Base-by-base conservation (phyloP, 2,797 vertebrate species). In the Babyrousa celebensis region DNA sequence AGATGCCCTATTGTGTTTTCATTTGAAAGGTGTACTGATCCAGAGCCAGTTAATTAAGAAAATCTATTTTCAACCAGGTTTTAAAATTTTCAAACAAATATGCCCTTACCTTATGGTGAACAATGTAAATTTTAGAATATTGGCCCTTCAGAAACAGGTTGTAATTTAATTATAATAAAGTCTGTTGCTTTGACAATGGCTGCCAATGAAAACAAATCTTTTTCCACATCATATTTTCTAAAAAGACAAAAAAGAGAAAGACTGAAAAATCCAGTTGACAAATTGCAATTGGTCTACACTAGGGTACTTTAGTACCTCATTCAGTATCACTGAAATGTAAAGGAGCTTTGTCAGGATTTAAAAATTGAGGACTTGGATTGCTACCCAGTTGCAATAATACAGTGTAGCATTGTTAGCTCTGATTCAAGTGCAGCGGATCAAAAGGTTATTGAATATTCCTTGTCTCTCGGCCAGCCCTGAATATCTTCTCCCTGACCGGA, bases 331-430 rank as follows among this genome's bases (percentile, higher is more conserved):
- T 93, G 91, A 97, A 98, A 98, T 98, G 95, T 98, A 98, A 98
- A 98, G 98, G 89, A 97, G 52, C 97, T 98, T 98, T 98, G 97
- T 98, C 97, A 96, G 96, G n/a, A 95, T 97, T 97, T 92, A 79
- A 97, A 98, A 96, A 98, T 70, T 77, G 74, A 98, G 89, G 43
- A 70, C 93, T 97, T 3, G 86, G 97, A 97, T 96, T 95, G 72
- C 82, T 98, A 97, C 96, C 97, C 98, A 98, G 98, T 96, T 98
- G 97, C 96, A 97, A 95, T 97, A 98, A 97, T 97, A 98, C 97
- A 98, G 97, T 87, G 93, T 70, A 15, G 97, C 94, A 98, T 97
- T 98, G 97, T 98, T 96, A 98, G 2, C 79, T 97, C 92, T 97
- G 96, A 94, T 97, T 97, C 96, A 96, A 98, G 95, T 80, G 0